Evolutionary conservation across 2,888 invertebrate genomes (phyloP).

Genomic region (Cataglyphis albicans): DNA sequence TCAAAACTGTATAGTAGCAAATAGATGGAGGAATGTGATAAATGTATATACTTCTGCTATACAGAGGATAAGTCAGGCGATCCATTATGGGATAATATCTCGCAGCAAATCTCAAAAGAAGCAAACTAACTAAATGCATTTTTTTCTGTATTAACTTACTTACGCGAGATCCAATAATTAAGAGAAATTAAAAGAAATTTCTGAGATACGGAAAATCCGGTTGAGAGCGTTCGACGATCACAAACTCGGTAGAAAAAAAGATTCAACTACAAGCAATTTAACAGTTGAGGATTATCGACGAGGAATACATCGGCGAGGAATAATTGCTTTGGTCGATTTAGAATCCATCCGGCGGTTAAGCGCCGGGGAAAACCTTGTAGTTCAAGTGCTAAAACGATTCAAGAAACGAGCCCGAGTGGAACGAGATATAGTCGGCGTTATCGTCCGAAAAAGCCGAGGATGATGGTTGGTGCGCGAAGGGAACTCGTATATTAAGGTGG

Average conservation of each 20-base stretch:
- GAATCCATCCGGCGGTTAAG: background rate
- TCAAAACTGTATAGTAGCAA: background rate
- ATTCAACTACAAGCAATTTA: background rate
- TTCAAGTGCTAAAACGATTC: conserved; percentile 6
- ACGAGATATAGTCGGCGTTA: conserved; percentile 29
- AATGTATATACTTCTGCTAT: background rate
- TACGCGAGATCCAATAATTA: background rate
- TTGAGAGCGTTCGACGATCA: background rate
- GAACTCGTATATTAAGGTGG: conserved; percentile 33
- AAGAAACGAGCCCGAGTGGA: conserved; percentile 4
- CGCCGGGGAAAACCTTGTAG: background rate
- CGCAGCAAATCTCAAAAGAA: background rate
- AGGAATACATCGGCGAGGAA: background rate
- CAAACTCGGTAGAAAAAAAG: background rate
- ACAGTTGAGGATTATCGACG: background rate
- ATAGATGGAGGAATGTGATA: background rate
- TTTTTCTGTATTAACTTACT: background rate
- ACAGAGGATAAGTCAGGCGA: background rate
- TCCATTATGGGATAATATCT: background rate
- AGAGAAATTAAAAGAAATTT: conserved; percentile 3
- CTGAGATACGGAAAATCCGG: background rate
- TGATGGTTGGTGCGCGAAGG: conserved; percentile 31
- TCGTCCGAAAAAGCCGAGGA: conserved; percentile 40
- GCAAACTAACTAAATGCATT: background rate
- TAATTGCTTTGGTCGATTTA: background rate